phyloP scores from a whole-genome alignment of 2,113 vertebrate genomes.

The Notarius lentiginosus region DNA sequence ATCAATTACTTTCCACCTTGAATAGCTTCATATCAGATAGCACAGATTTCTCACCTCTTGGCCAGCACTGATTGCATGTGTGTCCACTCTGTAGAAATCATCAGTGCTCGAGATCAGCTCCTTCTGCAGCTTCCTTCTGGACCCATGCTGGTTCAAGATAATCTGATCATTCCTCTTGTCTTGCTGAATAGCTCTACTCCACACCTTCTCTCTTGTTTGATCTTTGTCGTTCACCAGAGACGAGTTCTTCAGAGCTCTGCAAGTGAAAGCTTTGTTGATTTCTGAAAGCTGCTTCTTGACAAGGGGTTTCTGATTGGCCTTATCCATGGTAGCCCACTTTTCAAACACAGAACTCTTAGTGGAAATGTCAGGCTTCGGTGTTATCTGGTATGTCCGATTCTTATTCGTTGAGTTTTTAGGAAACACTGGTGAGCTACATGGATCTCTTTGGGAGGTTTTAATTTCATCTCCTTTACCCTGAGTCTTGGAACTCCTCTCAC shows the following conservation, averaged over 20 bases:
- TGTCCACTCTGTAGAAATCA: slow-evolving; percentile 55
- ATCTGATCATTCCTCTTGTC: not conserved
- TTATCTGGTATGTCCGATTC: not conserved
- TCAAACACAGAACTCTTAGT: slow-evolving; percentile 48
- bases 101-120: slow-evolving; percentile 46
- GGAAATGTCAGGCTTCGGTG: not conserved
- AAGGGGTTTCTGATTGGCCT: slow-evolving; percentile 45
- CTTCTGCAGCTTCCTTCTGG: slow-evolving; percentile 48
- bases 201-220: not conserved
- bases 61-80: slow-evolving; percentile 39
- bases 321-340: slow-evolving; percentile 57
- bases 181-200: rapidly evolving
- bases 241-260: slow-evolving; percentile 31
- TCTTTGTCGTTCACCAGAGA: slow-evolving; percentile 20
- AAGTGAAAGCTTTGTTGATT: slow-evolving; percentile 7
- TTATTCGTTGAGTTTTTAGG: slow-evolving; percentile 14
- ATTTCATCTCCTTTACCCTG: not conserved
- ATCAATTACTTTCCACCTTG: slow-evolving; percentile 19
- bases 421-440: not conserved
- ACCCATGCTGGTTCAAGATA: not conserved
- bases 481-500: not conserved
- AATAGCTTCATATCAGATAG: not conserved
- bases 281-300: slow-evolving; percentile 52
- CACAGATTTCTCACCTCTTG: slow-evolving; percentile 53
- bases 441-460: not conserved